Evolutionary conservation across 64 coral and sea anemone genomes (phyloP), one percentile per base, ranked within the genome.

Genomic region (Platygyra sinensis): DNA sequence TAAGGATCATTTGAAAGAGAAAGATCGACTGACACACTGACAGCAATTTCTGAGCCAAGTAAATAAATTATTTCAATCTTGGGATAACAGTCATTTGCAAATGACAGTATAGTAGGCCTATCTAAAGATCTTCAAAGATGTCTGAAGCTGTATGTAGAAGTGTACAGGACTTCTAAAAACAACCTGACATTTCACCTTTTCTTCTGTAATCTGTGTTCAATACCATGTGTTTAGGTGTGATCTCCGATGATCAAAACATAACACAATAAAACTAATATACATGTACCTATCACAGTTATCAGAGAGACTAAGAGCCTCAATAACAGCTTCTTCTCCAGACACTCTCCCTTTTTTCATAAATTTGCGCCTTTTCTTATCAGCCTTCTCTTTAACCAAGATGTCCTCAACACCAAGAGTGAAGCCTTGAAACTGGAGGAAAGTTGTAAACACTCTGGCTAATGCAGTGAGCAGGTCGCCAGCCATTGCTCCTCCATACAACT

Each of bases 361-460:
- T 28, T 93, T 95, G 18, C 82, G 77, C 74, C 96, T 75, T 87
- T 87, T 95, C 60, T 90, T 92, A 72, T 98, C 96, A 15, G 96
- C 93, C 64, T 91, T 90, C 30, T 85, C 77, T 14, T 80, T 92
- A 0, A 98, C 89, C 20, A 98, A 74, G 72, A 98, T 98, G 67
- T 98, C 96, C 39, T 98, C 92, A 2, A 98, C 96, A 65, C 96
- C 96, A 20, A 98, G 90, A n/a, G 93, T 95, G 86, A 98, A 98
- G n/a, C 96, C 96, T 29, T 92, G 93, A n/a, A 95, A 88, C 38
- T 98, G 96, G 16, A 98, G 80, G 74, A 98, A 98, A 17, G 93
- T 65, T 30, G 96, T 98, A 87, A 98, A 98, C 1, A 98, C 79
- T 54, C 96, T 88, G 67, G 93, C 96, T 62, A 98, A 83, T 20